Evolutionary conservation across 2,113 vertebrate species (phyloP).

Genomic region (Corythaixoides concolor): DNA sequence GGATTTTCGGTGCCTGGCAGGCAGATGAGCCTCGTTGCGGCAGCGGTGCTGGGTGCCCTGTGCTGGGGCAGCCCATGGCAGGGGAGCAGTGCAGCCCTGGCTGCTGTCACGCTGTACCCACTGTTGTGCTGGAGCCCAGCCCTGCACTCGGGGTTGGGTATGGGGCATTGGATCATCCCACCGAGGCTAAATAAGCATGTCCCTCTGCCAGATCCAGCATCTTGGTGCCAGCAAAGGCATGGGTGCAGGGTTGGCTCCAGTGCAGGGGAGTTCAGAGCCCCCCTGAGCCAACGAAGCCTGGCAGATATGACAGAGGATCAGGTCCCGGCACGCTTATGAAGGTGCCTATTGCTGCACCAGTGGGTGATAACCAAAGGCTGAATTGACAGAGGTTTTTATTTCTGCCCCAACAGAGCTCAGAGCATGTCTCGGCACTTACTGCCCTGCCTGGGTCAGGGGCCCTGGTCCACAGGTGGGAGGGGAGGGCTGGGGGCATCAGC

Average conservation of each 20-base stretch:
- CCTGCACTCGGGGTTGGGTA: not conserved
- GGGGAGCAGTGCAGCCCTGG: not conserved
- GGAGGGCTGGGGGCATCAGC: not conserved
- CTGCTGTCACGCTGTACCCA: rapidly evolving
- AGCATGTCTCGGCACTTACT: not conserved
- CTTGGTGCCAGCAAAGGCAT: rapidly evolving
- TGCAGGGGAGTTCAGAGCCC: not conserved
- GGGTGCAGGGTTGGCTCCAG: not conserved
- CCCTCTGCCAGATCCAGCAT: not conserved
- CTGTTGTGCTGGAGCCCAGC: not conserved
- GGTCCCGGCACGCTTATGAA: too few relatives aligned
- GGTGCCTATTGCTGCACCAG: not conserved
- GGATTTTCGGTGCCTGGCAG: not conserved
- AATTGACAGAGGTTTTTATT: not conserved
- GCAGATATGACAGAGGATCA: not conserved
- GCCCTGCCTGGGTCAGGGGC: too few relatives aligned
- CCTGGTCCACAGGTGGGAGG: rapidly evolving
- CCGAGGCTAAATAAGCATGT: not conserved
- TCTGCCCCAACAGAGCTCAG: not conserved
- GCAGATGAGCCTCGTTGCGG: not conserved
- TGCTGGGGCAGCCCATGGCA: not conserved
- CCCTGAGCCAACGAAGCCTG: not conserved
- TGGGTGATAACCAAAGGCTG: too few relatives aligned
- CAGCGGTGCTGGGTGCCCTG: not conserved
- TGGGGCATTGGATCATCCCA: not conserved